Conservation (phyloP, 2,113 vertebrate genomes). For the Pan paniscus region DNA sequence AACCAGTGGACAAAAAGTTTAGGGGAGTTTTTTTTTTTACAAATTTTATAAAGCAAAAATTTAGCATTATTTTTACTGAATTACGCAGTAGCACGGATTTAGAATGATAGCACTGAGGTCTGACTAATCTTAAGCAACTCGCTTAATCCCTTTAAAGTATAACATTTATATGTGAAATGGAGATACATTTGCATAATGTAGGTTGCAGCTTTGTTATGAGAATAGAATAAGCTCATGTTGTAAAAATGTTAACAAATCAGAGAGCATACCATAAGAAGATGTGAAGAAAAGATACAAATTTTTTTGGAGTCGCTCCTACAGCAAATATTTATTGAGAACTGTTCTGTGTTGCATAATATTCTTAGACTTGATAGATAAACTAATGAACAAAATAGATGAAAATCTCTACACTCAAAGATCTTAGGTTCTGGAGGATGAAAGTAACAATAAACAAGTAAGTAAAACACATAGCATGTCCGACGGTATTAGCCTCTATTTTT, state of each 20-base stretch:
- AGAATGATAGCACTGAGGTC: not conserved
- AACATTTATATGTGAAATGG: not conserved
- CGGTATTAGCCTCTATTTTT: not conserved
- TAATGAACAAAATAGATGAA: not conserved
- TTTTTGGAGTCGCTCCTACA: not conserved
- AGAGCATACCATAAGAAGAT: not conserved
- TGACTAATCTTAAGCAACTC: not conserved
- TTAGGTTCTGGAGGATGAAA: not conserved
- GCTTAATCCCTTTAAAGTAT: not conserved
- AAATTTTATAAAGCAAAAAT: not conserved
- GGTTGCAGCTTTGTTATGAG: not conserved
- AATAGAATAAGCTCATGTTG: not conserved
- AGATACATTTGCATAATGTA: not conserved
- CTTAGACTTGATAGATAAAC: not conserved
- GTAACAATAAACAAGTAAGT: not conserved
- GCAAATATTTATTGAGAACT: not conserved
- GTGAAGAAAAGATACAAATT: not conserved
- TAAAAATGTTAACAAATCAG: not conserved
- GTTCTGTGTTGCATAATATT: not conserved
- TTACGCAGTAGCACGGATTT: not conserved
- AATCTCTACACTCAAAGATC: not conserved
- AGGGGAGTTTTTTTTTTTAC: not conserved
- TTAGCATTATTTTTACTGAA: not conserved
- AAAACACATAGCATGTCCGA: not conserved
- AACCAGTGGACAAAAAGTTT: not conserved